These are phyloP conservation scores for Tubiluchus corallicola DNA, from an alignment of 2,888 invertebrate species.

Conservation along the genomic window DNA sequence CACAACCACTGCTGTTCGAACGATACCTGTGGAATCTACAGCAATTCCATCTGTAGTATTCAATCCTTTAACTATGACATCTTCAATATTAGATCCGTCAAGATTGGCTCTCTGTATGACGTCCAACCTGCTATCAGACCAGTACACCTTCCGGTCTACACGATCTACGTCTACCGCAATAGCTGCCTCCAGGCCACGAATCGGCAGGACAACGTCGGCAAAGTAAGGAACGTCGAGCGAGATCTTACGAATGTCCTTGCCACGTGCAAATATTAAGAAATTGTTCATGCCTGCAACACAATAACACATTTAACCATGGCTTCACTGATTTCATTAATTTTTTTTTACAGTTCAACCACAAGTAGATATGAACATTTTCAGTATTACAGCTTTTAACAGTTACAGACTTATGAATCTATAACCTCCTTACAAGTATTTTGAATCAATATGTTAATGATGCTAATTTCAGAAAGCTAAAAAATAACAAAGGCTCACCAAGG, in stretches of 20 bases:
- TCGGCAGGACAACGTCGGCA: constrained; percentile 57
- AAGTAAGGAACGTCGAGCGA: constrained; percentile 62
- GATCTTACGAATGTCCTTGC: constrained; percentile 55
- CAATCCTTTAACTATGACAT: constrained; percentile 52
- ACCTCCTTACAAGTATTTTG: too few species aligned
- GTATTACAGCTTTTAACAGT: too few species aligned
- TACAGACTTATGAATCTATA: too few species aligned
- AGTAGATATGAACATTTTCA: too few species aligned
- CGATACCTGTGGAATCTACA: constrained; percentile 60
- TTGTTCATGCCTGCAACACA: constrained; percentile 30
- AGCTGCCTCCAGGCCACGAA: constrained; percentile 50
- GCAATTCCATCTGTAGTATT: constrained; percentile 64
- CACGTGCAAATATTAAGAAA: constrained; percentile 57
- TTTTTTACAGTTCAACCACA: too few species aligned
- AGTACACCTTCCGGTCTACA: constrained; percentile 42
- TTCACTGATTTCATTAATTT: too few species aligned
- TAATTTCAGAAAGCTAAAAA: too few species aligned
- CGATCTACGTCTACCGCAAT: constrained; percentile 63
- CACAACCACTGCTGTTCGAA: too few species aligned
- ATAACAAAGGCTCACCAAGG: too few species aligned
- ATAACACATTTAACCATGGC: background rate
- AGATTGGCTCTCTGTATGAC: constrained; percentile 26
- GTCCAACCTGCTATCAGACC: constrained; percentile 52
- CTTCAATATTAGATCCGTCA: constrained; percentile 35
- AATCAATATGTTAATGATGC: too few species aligned